Evolutionary conservation across 2,888 invertebrate species (phyloP).

Genomic region (Chrysotoxum bicinctum): DNA sequence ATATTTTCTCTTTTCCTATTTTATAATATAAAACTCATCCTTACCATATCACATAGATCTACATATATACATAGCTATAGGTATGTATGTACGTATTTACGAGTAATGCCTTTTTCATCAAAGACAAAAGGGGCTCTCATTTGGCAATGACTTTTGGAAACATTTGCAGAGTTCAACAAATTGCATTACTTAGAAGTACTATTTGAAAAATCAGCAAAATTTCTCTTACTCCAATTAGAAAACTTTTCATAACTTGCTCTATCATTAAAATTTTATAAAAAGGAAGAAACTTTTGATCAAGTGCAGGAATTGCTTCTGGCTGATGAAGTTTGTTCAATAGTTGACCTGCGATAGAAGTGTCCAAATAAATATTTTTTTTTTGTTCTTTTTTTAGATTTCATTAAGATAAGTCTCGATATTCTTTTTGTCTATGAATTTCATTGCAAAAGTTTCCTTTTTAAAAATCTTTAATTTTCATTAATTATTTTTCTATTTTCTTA

Average conservation of each 20-base stretch:
- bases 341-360: constrained; percentile 34
- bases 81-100: neutral
- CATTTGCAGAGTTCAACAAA: neutral
- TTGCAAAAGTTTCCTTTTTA: too few relatives aligned
- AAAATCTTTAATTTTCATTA: too few relatives aligned
- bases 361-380: constrained; percentile 9
- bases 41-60: neutral
- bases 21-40: neutral
- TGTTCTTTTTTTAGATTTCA: neutral
- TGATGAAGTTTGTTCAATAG: constrained; percentile 49
- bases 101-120: neutral
- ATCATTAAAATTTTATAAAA: neutral
- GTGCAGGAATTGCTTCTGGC: constrained; percentile 37
- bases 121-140: neutral
- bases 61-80: neutral
- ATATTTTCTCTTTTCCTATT: neutral
- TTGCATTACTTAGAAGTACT: neutral
- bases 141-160: neutral
- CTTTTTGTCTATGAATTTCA: neutral
- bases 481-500: too few relatives aligned
- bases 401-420: constrained; percentile 12
- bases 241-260: constrained; percentile 40
- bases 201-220: constrained; percentile 18
- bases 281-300: constrained; percentile 58
- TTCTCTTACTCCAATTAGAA: constrained; percentile 41